phyloP scores from a whole-genome alignment of 2,888 invertebrate genomes.

The Carpatolechia fugitivella region DNA sequence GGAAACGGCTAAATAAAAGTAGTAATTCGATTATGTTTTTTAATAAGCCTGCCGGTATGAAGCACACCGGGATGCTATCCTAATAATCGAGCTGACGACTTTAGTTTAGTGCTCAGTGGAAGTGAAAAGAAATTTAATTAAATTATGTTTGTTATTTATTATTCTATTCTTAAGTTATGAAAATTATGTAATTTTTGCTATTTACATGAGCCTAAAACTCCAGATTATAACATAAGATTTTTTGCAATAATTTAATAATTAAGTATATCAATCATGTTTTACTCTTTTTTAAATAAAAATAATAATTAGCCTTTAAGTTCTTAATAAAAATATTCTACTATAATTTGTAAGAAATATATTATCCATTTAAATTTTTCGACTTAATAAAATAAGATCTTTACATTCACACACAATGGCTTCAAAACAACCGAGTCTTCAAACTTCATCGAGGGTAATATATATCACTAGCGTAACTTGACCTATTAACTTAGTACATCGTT shows the following conservation, averaged over 20 bases:
- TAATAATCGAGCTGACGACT: background rate
- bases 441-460: background rate
- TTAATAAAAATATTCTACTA: too few species aligned
- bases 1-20: conserved; percentile 4
- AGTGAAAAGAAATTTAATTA: background rate
- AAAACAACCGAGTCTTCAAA: background rate
- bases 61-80: conserved; percentile 17
- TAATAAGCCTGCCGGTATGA: conserved; percentile 13
- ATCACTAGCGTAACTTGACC: conserved; percentile 31
- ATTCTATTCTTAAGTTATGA: too few species aligned
- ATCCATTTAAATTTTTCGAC: background rate
- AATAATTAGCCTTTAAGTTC: too few species aligned
- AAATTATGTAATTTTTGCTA: too few species aligned
- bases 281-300: too few species aligned
- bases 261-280: too few species aligned
- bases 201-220: too few species aligned
- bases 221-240: too few species aligned
- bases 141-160: too few species aligned
- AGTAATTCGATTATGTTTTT: conserved; percentile 12
- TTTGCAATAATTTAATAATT: too few species aligned
- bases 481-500: conserved; percentile 4
- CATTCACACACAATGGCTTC: conserved; percentile 19
- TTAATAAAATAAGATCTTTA: conserved; percentile 19
- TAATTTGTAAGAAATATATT: too few species aligned
- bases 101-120: background rate